Evolutionary conservation across 2,113 vertebrate genomes (phyloP).

Genomic region (Cephalopholis sonnerati): DNA sequence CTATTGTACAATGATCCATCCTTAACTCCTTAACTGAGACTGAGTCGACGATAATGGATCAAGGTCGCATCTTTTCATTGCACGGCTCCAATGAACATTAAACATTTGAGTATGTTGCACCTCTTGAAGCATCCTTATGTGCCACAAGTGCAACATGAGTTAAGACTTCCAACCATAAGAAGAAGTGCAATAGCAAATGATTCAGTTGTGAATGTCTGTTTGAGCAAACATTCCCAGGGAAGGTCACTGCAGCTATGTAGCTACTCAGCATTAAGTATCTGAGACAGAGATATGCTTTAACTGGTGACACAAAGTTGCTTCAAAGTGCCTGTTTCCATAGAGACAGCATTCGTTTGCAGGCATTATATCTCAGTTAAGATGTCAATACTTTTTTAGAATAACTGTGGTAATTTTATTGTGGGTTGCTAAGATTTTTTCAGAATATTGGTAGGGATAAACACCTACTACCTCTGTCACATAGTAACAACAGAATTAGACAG

Average conservation of each 20-base stretch:
- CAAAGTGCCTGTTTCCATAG: constrained; percentile 1
- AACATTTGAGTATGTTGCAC: constrained; percentile 8
- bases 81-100: background rate
- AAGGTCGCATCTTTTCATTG: constrained; percentile 15
- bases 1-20: constrained; percentile 21
- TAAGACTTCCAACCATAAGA: background rate
- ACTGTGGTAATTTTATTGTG: too few relatives aligned
- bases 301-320: background rate
- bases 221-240: background rate
- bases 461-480: background rate
- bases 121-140: background rate
- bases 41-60: background rate
- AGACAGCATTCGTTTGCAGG: background rate
- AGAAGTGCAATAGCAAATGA: background rate
- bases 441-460: background rate
- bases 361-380: background rate
- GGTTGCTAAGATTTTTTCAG: too few relatives aligned
- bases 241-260: background rate
- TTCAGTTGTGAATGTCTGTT: background rate
- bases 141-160: background rate
- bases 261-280: background rate
- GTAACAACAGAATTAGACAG: too few relatives aligned
- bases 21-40: constrained; percentile 15
- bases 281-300: background rate
- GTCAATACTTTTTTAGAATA: too few relatives aligned